These are phyloP conservation scores for Pseudomyrmex dendroicus DNA, from an alignment of 1,140 invertebrate species.

Conservation along the genomic window DNA sequence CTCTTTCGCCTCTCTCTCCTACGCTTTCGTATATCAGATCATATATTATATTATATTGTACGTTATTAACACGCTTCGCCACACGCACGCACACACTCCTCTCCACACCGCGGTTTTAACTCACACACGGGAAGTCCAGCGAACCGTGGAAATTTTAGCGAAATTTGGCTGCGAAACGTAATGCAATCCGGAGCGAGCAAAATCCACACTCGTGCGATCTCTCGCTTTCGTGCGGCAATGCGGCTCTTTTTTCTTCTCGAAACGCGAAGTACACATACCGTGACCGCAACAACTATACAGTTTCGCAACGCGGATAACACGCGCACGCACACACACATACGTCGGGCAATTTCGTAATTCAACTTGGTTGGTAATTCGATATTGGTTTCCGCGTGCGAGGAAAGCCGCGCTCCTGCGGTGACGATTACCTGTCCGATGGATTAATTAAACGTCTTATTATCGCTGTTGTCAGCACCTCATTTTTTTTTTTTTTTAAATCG, in stretches of 20 bases:
- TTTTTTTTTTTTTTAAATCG: no score
- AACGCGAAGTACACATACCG: no score
- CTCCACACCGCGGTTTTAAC: no score
- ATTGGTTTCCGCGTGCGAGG: constrained; percentile 11
- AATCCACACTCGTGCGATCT: no score
- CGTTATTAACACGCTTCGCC: constrained; percentile 39
- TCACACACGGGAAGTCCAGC: background rate
- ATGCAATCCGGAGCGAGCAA: background rate
- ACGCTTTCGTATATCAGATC: constrained; percentile 14
- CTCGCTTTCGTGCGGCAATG: no score
- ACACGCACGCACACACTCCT: no score
- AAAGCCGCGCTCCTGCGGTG: background rate
- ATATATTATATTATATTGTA: constrained; percentile 29
- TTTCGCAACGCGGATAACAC: no score
- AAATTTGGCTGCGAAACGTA: constrained; percentile 17
- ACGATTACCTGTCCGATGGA: background rate
- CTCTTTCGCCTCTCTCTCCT: background rate
- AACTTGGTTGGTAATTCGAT: constrained; percentile 1
- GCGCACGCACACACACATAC: background rate
- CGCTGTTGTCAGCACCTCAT: background rate
- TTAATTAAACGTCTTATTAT: background rate
- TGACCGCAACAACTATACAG: no score
- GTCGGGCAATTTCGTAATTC: background rate
- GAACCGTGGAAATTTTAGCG: constrained; percentile 11
- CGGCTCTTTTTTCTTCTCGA: no score